Evolutionary conservation across 1,140 invertebrate genomes (phyloP), one percentile per base, ranked within the genome.

Genomic region (Sesamia nonagrioides): DNA sequence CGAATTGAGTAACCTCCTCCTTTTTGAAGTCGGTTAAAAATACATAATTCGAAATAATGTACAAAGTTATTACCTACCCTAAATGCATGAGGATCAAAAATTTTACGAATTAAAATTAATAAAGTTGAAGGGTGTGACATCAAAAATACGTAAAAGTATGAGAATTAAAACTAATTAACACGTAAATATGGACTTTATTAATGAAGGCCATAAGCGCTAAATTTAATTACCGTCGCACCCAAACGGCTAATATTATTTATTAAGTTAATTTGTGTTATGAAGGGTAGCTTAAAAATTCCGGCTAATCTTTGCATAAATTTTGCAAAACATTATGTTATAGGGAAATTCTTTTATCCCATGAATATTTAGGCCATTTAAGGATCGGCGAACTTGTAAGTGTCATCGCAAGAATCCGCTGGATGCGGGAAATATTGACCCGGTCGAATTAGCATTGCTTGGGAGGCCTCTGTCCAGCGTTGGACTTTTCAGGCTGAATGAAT

Each of bases 261-360:
- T 74, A 82, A 81, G 76, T 86, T 81, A 88, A 89, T 92, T 91
- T 86, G 63, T 74, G 56, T 89, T 90, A 92, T 92, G 89, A 87
- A 89, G 87, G 71, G 60, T 81, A 81, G 69, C 80, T 75, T 78
- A 68, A 85, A 79, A 83, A 82, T 82, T 78, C 66, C 54, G 45
- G 66, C 66, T 45, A 77, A 84, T 68, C 54, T 82, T 40, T 63
- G 35, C 42, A 63, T 33, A 58, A 58, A 42, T 63, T 63, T 63
- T 7, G n/a, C 17, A 63, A n/a, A 21, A 4, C 17, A 18, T 40
- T 63, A 27, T 56, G 7, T 48, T 58, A 63, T n/a, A 48, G 18
- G 42, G 33, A 27, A 27, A 50, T 68, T 68, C 42, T 66, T 11
- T 61, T 33, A 7, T n/a, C 35, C n/a, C 5, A 21, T n/a, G n/a